Evolutionary conservation across 1,140 invertebrate species (phyloP).

Genomic region (Copidosoma floridanum): DNA sequence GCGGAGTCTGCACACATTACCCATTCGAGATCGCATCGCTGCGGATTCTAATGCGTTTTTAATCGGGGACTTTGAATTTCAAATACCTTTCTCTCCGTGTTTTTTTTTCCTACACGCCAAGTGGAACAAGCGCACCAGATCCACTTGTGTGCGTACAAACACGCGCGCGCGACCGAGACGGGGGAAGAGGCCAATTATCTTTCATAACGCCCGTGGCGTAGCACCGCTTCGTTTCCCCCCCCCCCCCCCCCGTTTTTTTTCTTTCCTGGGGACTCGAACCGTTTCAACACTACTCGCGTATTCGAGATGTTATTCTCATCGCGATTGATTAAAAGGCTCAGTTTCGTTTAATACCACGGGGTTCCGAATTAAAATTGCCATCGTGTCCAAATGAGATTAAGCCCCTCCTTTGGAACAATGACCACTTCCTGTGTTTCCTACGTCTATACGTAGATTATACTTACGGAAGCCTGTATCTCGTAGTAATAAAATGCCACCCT

Average conservation of each 20-base stretch:
- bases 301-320: conserved; percentile 9
- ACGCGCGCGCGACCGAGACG: conserved; percentile 17
- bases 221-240: conserved; percentile 6
- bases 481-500: too few species aligned
- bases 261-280: too few species aligned
- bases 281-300: conserved; percentile 25
- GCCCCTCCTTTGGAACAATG: too few species aligned
- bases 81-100: conserved; percentile 49
- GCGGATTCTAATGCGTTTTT: conserved; percentile 52
- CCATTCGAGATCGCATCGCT: conserved; percentile 29
- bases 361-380: too few species aligned
- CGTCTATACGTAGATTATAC: too few species aligned
- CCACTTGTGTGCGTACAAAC: conserved; percentile 18
- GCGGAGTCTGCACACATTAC: conserved; percentile 21
- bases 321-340: conserved; percentile 2
- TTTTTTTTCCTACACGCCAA: background rate
- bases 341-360: background rate
- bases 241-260: background rate
- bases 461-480: too few species aligned
- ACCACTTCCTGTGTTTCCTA: too few species aligned
- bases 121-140: background rate
- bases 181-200: conserved; percentile 38
- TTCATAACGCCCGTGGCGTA: conserved; percentile 36
- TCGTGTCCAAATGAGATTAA: too few species aligned
- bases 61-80: conserved; percentile 54